Evolutionary conservation across 2,113 vertebrate genomes (phyloP).

Genomic region (Delphinapterus leucas): DNA sequence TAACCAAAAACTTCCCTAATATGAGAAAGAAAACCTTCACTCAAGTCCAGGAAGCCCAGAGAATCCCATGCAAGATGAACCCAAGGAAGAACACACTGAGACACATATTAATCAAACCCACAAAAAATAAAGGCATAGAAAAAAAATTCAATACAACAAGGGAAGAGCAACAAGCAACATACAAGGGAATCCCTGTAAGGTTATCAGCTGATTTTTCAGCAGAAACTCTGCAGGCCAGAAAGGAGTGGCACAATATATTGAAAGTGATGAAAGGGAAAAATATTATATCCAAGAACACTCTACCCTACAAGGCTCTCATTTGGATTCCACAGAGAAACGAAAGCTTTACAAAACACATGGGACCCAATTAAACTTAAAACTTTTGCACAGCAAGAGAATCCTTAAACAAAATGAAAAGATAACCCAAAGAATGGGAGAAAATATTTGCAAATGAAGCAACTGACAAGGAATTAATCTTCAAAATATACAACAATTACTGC

Average conservation of each 20-base stretch:
- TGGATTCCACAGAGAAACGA: not conserved
- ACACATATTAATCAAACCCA: not conserved
- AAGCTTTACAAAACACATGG: not conserved
- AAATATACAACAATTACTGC: not conserved
- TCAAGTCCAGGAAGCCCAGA: not conserved
- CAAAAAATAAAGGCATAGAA: not conserved
- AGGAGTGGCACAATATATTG: not conserved
- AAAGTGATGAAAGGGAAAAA: not conserved
- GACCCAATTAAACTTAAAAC: not conserved
- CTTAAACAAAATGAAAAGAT: not conserved
- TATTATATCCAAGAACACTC: not conserved
- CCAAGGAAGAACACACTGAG: not conserved
- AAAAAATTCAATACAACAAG: not conserved
- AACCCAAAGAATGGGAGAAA: not conserved
- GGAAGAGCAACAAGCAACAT: not conserved
- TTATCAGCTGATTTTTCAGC: not conserved
- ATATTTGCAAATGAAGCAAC: not conserved
- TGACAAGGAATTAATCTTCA: not conserved
- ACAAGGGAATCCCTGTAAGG: not conserved
- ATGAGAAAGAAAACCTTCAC: not conserved
- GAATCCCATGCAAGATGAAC: not conserved
- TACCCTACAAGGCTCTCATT: not conserved
- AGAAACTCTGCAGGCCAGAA: not conserved
- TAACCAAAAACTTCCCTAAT: not conserved
- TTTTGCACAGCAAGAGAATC: not conserved